Conservation (phyloP, 2,113 vertebrate species). For the Chloropsis cyanopogon region DNA sequence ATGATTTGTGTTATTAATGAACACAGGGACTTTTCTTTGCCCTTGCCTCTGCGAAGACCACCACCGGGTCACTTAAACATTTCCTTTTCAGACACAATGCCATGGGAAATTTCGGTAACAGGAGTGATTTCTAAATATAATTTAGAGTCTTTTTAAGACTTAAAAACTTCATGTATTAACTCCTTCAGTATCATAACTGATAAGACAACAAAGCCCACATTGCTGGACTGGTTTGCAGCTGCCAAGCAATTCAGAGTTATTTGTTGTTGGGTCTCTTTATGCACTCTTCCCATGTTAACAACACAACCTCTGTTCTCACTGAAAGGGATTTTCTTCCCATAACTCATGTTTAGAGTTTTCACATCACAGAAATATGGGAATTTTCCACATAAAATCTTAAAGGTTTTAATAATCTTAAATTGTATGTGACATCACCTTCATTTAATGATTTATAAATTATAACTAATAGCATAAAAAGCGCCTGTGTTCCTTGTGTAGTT, state of each 20-base stretch:
- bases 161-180: background rate
- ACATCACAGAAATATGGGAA: background rate
- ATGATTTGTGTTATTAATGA: conserved; percentile 28
- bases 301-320: background rate
- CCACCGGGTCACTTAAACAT: background rate
- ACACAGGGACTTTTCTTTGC: background rate
- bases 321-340: background rate
- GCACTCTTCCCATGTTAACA: background rate
- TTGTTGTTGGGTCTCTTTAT: background rate
- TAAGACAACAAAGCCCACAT: background rate
- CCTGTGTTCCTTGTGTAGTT: background rate
- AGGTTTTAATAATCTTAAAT: background rate
- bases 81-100: conserved; percentile 22
- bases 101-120: background rate
- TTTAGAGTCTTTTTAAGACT: background rate
- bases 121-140: background rate
- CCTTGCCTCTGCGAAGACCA: conserved; percentile 13
- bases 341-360: background rate
- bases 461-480: background rate
- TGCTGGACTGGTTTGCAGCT: background rate
- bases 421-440: background rate
- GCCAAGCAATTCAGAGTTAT: background rate
- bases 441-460: background rate
- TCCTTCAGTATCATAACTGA: background rate
- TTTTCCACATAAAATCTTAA: background rate